phyloP scores from a whole-genome alignment of 1,140 invertebrate genomes.

The Drosophila repleta region DNA sequence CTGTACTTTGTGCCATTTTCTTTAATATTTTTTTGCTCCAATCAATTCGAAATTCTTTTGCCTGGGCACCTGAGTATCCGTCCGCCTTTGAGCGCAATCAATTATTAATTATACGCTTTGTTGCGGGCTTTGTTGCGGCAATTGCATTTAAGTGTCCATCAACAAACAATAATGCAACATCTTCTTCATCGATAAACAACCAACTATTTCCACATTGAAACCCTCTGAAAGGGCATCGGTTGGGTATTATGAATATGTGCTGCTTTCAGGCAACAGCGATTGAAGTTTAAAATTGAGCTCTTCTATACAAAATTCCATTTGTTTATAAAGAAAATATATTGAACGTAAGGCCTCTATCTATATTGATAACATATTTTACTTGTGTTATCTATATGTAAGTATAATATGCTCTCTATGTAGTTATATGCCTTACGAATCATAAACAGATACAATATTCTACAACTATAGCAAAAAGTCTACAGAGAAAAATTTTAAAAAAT shows the following conservation, averaged over 20 bases:
- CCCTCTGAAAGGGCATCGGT: neutral
- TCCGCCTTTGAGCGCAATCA: constrained; percentile 64
- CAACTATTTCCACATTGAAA: constrained; percentile 42
- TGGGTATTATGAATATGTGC: neutral
- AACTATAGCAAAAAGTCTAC: no score
- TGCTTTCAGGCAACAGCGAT: no score
- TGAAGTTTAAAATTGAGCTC: no score
- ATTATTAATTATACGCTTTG: constrained; percentile 80
- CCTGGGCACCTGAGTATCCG: constrained; percentile 54
- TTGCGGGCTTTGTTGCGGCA: constrained; percentile 47
- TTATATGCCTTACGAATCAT: no score
- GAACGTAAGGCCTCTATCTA: no score
- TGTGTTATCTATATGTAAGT: no score
- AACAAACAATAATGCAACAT: constrained; percentile 61
- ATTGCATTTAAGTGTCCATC: constrained; percentile 53
- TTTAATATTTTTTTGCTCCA: constrained; percentile 6
- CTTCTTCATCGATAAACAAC: constrained; percentile 59
- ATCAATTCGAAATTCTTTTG: constrained; percentile 33
- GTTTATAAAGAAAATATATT: no score
- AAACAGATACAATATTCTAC: no score
- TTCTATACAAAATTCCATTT: no score
- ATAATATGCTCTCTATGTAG: no score
- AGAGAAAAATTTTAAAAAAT: no score
- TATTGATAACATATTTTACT: no score
- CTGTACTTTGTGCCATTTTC: constrained; percentile 73